These are phyloP conservation scores for Strix uralensis DNA, from an alignment of 2,113 vertebrate genomes.

Conservation along the genomic window DNA sequence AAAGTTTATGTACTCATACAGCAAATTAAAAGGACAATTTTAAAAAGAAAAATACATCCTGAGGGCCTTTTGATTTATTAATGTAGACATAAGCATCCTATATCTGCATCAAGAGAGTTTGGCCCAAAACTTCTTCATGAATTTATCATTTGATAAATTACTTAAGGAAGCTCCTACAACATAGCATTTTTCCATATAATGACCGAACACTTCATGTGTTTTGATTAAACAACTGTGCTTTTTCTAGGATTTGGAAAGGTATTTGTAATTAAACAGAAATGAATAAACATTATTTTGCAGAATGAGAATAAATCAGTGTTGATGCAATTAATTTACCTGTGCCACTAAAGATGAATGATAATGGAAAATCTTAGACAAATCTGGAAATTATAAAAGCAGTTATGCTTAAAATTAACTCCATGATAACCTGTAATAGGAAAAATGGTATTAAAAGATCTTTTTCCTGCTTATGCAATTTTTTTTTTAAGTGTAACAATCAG, in stretches of 20 bases:
- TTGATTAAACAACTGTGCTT: not conserved
- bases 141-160: not conserved
- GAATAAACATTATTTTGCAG: conserved; percentile 3
- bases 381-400: not conserved
- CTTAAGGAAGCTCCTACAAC: not conserved
- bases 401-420: not conserved
- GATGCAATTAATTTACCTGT: not conserved
- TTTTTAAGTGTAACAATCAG: not conserved
- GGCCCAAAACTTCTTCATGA: not conserved
- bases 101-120: not conserved
- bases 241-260: not conserved
- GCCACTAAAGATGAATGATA: not conserved
- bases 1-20: not conserved
- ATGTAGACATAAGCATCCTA: not conserved
- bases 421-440: not conserved
- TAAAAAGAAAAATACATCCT: not conserved
- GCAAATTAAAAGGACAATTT: not conserved
- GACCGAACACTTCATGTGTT: not conserved
- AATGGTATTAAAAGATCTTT: not conserved
- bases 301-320: not conserved
- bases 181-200: not conserved
- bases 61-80: not conserved
- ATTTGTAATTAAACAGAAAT: not conserved
- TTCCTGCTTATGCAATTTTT: not conserved
- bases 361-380: not conserved